phyloP scores from a whole-genome alignment of 2,797 vertebrate genomes.

The Loriculus beryllinus region DNA sequence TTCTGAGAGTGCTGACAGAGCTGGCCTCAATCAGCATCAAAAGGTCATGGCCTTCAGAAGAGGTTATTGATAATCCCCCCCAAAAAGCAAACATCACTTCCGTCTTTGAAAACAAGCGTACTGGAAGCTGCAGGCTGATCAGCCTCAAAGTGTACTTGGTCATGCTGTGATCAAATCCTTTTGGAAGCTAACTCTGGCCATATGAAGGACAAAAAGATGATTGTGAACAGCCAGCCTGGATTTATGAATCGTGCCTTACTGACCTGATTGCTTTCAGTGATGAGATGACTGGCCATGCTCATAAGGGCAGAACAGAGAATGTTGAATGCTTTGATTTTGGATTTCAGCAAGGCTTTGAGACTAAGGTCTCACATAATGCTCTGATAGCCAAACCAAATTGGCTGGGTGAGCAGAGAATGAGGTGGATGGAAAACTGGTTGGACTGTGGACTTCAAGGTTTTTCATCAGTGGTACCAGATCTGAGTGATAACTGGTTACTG shows the following conservation, averaged over 20 bases:
- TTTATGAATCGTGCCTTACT: neutral
- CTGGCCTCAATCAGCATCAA: neutral
- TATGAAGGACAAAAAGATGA: neutral
- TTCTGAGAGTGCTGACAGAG: neutral
- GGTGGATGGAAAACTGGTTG: neutral
- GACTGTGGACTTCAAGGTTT: neutral
- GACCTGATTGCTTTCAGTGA: neutral
- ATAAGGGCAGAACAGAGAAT: neutral
- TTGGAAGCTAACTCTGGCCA: neutral
- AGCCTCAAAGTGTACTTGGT: neutral
- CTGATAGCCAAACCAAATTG: neutral
- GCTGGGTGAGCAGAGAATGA: neutral
- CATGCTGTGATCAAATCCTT: neutral
- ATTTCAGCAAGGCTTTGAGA: neutral
- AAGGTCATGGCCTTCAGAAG: neutral
- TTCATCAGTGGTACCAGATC: neutral
- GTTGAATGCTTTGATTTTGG: neutral
- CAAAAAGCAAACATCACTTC: neutral
- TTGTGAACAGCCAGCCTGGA: neutral
- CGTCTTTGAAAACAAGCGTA: neutral
- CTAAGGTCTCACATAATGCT: neutral
- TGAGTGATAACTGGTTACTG: neutral
- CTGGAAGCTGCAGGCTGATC: neutral
- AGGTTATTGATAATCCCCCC: neutral
- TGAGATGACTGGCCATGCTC: neutral